These are phyloP conservation scores for Diorhabda sublineata DNA, from an alignment of 1,140 invertebrate species.

Conservation along the genomic window DNA sequence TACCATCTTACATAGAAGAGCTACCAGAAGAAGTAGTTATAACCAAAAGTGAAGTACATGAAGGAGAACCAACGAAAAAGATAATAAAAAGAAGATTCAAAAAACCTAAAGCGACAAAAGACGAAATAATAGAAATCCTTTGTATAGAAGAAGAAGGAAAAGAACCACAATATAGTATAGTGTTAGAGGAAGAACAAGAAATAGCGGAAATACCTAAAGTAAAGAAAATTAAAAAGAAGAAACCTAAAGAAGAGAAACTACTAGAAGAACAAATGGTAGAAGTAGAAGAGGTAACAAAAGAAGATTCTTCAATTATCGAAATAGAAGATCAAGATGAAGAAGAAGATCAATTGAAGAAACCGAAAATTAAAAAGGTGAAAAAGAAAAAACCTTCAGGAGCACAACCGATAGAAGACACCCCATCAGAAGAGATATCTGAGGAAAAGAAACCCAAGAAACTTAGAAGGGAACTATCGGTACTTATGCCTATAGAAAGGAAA, in stretches of 20 bases:
- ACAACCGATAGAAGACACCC: conserved; percentile 43
- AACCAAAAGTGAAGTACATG: conserved; percentile 31
- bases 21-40: conserved; percentile 45
- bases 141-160: conserved; percentile 51
- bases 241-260: conserved; percentile 41
- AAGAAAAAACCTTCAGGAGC: conserved; percentile 43
- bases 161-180: conserved; percentile 44
- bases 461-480: conserved; percentile 36
- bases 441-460: conserved; percentile 40
- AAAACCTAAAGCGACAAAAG: conserved; percentile 44
- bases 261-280: conserved; percentile 41
- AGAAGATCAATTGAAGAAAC: conserved; percentile 32
- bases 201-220: conserved; percentile 36
- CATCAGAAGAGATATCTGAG: conserved; percentile 38
- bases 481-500: conserved; percentile 60
- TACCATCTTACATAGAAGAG: conserved; percentile 36
- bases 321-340: conserved; percentile 37
- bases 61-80: conserved; percentile 41
- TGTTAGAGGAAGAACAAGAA: conserved; percentile 38
- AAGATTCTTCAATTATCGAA: conserved; percentile 36
- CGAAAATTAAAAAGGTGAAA: conserved; percentile 41
- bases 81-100: conserved; percentile 46
- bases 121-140: conserved; percentile 50
- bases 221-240: conserved; percentile 38
- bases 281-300: conserved; percentile 37